Base-by-base conservation (phyloP, 2,888 invertebrate genomes). In the Zonitis immaculata region DNA sequence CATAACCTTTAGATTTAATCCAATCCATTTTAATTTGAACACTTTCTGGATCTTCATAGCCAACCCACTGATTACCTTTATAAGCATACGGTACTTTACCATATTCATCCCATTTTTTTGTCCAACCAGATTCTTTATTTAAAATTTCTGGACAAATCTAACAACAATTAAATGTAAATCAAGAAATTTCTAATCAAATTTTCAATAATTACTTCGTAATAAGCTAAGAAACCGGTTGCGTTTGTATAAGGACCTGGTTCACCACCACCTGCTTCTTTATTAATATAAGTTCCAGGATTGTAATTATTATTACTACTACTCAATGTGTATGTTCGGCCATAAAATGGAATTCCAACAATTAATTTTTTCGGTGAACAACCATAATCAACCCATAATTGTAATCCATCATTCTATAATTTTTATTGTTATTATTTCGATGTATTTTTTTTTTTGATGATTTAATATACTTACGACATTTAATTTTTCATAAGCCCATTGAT, bases 11-110 rank as follows among this genome's bases (percentile, higher is more conserved):
- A 51, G 82, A 68, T 70, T 88, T 91, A 62, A 94, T 89, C 79
- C 84, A 94, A 70, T 93, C 87, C 90, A 93, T 91, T 78, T 95
- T 95, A 63, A 91, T 88, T 72, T 89, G 86, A 0, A 94, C 81
- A 62, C 91, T 92, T 66, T 81, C 80, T 0, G 84, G 81, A 69
- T 92, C 86, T 72, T 92, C 94, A 69, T 92, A 95, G 3, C 94
- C 94, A 12, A 94, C 89, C 94, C 94, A 95, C 69, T 91, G 91
- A 59, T 67, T 71, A 79, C 88, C 91, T 73, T 89, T 88, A 76
- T 89, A 91, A 1, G 90, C 86, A 70, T 88, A 94, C 1, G 94
- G 94, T 52, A 89, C 89, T 75, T 83, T 86, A 49, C 93, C 94
- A 26, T 80, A 77, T 26, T 88, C 85, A 68, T 94, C 94, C 86